A percentile compares a stretch with the other conserved stretches of the same genome.
Conservation (phyloP, 2,797 vertebrate genomes). For the Heliangelus exortis region DNA sequence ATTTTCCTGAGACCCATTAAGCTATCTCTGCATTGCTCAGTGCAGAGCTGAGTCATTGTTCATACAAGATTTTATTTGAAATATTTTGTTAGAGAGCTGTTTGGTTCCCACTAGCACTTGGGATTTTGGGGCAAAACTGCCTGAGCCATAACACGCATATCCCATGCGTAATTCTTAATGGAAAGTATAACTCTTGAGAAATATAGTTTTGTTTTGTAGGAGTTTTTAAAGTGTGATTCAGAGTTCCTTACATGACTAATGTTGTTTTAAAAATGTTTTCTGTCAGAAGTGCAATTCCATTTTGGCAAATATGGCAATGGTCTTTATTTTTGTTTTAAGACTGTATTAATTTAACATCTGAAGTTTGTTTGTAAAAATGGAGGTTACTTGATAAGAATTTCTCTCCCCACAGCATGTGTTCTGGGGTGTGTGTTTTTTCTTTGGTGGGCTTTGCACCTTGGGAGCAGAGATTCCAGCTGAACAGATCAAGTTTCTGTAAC, state of each 20-base stretch:
- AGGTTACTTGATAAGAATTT: conserved; percentile 54
- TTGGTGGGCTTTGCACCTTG: conserved; percentile 70
- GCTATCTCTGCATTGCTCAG: background rate
- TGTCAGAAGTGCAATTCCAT: conserved; percentile 52
- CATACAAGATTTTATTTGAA: background rate
- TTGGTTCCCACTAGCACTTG: background rate
- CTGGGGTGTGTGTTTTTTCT: conserved; percentile 58
- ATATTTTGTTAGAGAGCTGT: conserved; percentile 9
- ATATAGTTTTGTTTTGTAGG: background rate
- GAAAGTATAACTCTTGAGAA: conserved; percentile 33
- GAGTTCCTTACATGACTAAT: conserved; percentile 60
- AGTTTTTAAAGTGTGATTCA: conserved; percentile 36
- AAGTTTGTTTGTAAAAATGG: conserved; percentile 53
- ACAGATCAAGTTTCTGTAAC: conserved; percentile 78
- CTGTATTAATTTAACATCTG: conserved; percentile 52
- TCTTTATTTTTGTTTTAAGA: conserved; percentile 72
- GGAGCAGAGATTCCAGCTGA: conserved; percentile 77
- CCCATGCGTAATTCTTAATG: background rate
- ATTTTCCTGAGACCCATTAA: background rate
- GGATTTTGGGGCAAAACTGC: background rate
- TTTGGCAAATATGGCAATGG: conserved; percentile 52
- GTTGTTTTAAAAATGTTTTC: conserved; percentile 59
- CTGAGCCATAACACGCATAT: background rate
- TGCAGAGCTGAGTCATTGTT: background rate
- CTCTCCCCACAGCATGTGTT: conserved; percentile 46